Base-by-base conservation (phyloP, 2,888 invertebrate species). In the Leptinotarsa peninsularis region DNA sequence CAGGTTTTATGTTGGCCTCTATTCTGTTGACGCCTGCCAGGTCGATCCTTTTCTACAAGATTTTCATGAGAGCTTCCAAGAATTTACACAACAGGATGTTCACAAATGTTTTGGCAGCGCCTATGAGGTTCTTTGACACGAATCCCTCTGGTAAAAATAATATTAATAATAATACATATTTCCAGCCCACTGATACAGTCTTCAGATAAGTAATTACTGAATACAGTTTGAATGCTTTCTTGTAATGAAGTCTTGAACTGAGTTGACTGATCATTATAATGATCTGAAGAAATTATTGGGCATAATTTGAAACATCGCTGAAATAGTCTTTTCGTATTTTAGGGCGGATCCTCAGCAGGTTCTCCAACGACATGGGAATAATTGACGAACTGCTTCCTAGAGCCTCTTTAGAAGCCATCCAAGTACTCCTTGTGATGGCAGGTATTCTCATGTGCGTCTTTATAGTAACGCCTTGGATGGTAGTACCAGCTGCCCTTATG, bases 331-430 rank as follows among this genome's bases (percentile, higher is more conserved):
- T 43, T 43, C 43, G 10, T 21, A 49, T 74, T 74, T 49, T 33
- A 79, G 95, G 95, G 33, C 91, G 95, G 27, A 93, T 96, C 81
- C 90, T 96, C 70, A 96, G 96, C 88, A 89, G 96, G 72, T 96
- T 96, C 88, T 94, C 96, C 0, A 96, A 95, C 85, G 96, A 96
- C 84, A 93, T 95, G 88, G 95, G 95, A 0, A 90, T 93, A 1
- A 92, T 95, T 70, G 95, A 95, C 84, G 95, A 95, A 86, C 88
- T 92, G 23, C 86, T 95, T 69, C 94, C 94, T 0, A 88, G 90
- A 78, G 91, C 92, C 83, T 91, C 92, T 84, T 87, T 93, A 71
- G 93, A 93, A 84, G 90, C 92, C 79, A 89, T 92, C 74, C 90
- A 91, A 84, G 91, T 94, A 73, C 91, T 92, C 82, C 90, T 94